Conservation (phyloP, 64 coral and sea anemone species). For the Montipora foliosa region DNA sequence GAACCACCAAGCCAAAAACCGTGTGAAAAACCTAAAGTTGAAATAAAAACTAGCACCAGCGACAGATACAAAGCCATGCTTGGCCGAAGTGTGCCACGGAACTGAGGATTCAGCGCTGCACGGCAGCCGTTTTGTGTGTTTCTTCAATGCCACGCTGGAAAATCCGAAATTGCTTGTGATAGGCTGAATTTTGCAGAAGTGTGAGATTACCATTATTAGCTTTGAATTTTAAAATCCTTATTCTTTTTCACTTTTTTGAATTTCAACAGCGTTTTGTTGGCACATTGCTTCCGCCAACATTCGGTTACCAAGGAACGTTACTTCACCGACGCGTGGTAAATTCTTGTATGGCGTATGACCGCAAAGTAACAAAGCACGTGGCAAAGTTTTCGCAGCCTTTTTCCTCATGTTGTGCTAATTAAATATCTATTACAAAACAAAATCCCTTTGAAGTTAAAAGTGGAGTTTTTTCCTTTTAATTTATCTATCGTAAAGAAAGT, state of each 20-base stretch:
- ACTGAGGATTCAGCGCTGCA: background rate
- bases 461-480: no score
- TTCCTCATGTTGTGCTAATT: background rate
- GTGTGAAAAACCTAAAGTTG: background rate
- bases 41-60: constrained; percentile 18
- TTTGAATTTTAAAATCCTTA: constrained; percentile 39
- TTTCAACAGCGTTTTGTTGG: constrained; percentile 46
- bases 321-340: background rate
- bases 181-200: constrained; percentile 46
- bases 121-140: background rate
- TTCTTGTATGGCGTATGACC: background rate
- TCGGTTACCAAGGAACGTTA: background rate
- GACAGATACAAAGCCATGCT: background rate
- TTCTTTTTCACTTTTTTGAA: background rate
- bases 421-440: background rate
- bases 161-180: background rate
- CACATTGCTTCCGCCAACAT: constrained; percentile 26
- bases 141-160: constrained; percentile 29
- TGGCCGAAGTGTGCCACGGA: background rate
- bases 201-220: constrained; percentile 33
- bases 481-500: no score
- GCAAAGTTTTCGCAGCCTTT: background rate
- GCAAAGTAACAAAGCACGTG: background rate
- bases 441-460: background rate
- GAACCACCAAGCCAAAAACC: constrained; percentile 32